These are phyloP conservation scores for Telmatherina bonti DNA, from an alignment of 2,797 vertebrate genomes.

Conservation along the genomic window DNA sequence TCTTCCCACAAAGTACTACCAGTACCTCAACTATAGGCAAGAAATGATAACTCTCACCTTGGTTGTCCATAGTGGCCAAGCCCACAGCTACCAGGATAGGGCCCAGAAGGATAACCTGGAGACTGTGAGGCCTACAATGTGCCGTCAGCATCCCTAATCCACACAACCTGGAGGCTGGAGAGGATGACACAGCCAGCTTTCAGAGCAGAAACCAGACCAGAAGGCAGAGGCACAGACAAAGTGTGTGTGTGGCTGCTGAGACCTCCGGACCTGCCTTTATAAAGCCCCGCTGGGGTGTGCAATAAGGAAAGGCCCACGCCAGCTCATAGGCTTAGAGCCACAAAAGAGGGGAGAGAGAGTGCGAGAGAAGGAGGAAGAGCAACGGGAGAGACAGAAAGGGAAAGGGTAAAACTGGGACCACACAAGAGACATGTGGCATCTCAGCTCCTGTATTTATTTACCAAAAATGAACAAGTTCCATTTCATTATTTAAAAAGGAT, in stretches of 20 bases:
- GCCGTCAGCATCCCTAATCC: constrained; percentile 73
- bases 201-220: constrained; percentile 47
- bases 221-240: constrained; percentile 45
- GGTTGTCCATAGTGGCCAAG: constrained; percentile 55
- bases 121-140: constrained; percentile 47
- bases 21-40: constrained; percentile 53
- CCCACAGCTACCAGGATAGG: constrained; percentile 60
- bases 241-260: constrained; percentile 69
- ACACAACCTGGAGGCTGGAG: constrained; percentile 55
- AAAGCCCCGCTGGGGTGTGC: constrained; percentile 82
- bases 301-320: constrained; percentile 76
- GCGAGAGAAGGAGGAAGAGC: constrained; percentile 60
- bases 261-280: constrained; percentile 82
- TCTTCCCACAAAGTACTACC: constrained; percentile 55
- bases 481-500: constrained; percentile 69
- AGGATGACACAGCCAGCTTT: constrained; percentile 50
- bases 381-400: constrained; percentile 27
- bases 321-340: constrained; percentile 83
- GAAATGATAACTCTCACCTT: constrained; percentile 77
- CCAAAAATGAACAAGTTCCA: constrained; percentile 29
- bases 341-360: constrained; percentile 67
- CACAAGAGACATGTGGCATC: constrained; percentile 69
- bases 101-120: constrained; percentile 71
- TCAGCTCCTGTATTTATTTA: constrained; percentile 53
- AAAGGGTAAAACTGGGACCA: constrained; percentile 64